Percentiles rank a stretch among this genome's conserved stretches.
Evolutionary conservation across 2,797 vertebrate species (phyloP).

Genomic region (Oceanodroma leucorhoa): DNA sequence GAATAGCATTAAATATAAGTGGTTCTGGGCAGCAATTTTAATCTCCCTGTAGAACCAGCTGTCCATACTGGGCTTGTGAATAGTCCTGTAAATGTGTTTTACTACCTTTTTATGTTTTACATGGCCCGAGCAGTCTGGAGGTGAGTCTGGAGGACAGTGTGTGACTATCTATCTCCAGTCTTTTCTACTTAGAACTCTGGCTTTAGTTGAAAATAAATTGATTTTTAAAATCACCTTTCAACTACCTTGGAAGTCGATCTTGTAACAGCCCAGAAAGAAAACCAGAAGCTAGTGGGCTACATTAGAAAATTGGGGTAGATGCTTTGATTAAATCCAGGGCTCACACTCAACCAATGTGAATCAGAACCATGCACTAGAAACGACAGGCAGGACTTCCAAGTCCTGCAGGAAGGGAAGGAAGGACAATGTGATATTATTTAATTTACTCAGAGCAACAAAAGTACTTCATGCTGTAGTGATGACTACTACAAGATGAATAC

Average conservation of each 20-base stretch:
- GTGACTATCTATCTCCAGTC: background rate
- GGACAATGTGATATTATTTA: background rate
- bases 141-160: background rate
- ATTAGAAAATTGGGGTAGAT: background rate
- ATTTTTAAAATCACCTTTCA: slow-evolving; percentile 42
- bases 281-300: background rate
- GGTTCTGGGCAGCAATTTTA: background rate
- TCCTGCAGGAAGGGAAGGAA: slow-evolving; percentile 4
- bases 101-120: background rate
- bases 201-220: slow-evolving; percentile 46
- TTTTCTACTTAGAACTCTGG: slow-evolving; percentile 5
- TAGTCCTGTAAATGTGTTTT: slow-evolving; percentile 1
- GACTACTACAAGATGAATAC: background rate
- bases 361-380: slow-evolving; percentile 51
- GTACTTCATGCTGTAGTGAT: background rate
- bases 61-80: background rate
- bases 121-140: background rate
- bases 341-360: background rate
- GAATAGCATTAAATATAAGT: background rate
- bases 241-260: slow-evolving; percentile 47
- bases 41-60: background rate
- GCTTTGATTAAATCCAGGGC: slow-evolving; percentile 53
- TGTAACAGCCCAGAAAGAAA: slow-evolving; percentile 13
- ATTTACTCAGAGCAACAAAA: background rate
- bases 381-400: slow-evolving; percentile 27